Conservation (phyloP, 2,888 invertebrate species). For the Candidula unifasciata region DNA sequence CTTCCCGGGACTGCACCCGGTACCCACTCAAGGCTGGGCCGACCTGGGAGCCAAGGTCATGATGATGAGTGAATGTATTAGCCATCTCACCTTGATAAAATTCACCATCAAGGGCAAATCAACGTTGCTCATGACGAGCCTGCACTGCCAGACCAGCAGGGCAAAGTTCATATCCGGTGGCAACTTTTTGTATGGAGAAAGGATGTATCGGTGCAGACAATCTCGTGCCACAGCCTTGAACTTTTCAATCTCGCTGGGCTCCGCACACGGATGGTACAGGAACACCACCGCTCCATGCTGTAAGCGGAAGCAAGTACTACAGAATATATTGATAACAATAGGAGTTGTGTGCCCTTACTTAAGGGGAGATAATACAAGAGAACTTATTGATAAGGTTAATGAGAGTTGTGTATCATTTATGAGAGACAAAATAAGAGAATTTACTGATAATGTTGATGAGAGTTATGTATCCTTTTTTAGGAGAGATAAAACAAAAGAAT, state of each 20-base stretch:
- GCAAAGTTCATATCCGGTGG: constrained; percentile 82
- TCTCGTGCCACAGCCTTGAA: constrained; percentile 82
- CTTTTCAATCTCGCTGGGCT: constrained; percentile 82
- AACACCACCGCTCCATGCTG: constrained; percentile 89
- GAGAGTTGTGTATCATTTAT: too few species aligned
- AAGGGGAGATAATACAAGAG: too few species aligned
- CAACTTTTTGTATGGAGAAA: constrained; percentile 83
- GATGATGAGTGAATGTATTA: too few species aligned
- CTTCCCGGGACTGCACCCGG: too few species aligned
- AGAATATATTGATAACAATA: neutral
- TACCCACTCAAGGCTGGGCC: too few species aligned
- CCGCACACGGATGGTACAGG: constrained; percentile 91
- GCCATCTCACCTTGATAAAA: constrained; percentile 64
- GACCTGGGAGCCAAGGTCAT: too few species aligned
- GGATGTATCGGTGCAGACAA: constrained; percentile 87
- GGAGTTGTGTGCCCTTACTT: neutral
- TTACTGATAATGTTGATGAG: too few species aligned
- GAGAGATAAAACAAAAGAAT: too few species aligned
- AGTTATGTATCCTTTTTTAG: too few species aligned
- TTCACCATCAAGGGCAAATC: constrained; percentile 51
- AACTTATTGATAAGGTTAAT: too few species aligned
- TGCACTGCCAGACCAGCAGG: constrained; percentile 86
- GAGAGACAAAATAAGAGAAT: too few species aligned
- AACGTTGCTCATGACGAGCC: constrained; percentile 76
- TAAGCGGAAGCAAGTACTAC: neutral